Evolutionary conservation across 2,797 vertebrate species (phyloP).

Genomic region (Buphagus erythrorhynchus): DNA sequence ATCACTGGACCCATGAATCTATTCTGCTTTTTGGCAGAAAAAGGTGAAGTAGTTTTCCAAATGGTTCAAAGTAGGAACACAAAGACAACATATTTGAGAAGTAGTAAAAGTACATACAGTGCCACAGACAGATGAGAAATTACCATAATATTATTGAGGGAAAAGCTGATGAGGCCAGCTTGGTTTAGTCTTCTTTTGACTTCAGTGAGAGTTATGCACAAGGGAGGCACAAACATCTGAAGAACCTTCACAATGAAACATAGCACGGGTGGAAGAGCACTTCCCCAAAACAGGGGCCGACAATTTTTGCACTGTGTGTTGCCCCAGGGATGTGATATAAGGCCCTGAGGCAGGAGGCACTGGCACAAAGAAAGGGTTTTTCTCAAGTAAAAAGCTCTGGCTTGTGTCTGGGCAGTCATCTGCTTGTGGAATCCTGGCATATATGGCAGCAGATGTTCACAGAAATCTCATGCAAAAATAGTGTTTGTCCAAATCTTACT

Average conservation of each 20-base stretch:
- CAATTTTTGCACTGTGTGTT: neutral
- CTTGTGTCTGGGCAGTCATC: neutral
- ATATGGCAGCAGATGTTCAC: neutral
- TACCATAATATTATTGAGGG: neutral
- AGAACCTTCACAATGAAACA: neutral
- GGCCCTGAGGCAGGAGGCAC: neutral
- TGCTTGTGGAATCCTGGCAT: neutral
- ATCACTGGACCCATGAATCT: neutral
- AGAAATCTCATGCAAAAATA: neutral
- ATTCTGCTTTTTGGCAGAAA: neutral
- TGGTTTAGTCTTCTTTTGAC: neutral
- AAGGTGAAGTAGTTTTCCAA: neutral
- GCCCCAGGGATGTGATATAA: neutral
- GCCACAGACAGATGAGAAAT: neutral
- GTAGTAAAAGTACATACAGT: rapidly evolving
- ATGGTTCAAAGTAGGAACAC: neutral
- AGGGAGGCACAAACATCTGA: neutral
- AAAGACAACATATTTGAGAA: neutral
- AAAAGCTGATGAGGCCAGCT: neutral
- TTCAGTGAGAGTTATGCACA: neutral
- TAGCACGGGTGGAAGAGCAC: neutral
- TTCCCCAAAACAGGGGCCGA: neutral
- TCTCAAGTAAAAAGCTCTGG: neutral
- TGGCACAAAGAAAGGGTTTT: neutral
- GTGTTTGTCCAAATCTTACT: neutral